Evolutionary conservation across 2,797 vertebrate species (phyloP), one percentile per base, ranked within the genome.

Genomic region (Antrozous pallidus): DNA sequence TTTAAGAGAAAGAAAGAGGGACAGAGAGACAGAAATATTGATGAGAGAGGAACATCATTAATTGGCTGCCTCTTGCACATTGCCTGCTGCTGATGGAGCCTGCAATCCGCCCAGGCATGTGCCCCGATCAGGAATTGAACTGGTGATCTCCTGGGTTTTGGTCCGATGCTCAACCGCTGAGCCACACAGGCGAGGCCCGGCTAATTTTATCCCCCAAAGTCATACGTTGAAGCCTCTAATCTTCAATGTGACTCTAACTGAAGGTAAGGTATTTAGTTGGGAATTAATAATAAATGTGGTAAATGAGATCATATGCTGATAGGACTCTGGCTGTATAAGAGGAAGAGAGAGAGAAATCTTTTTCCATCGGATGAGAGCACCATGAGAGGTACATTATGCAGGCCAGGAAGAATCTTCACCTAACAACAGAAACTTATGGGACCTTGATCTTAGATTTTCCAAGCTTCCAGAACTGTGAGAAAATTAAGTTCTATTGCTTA

Each of bases 201-300:
- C 51, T 63, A 83, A 78, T n/a, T 90, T 22, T 58, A 33, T 63
- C 7, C 7, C 42, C 40, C 20, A 69, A 56, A 69, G 70, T 81
- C 65, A 22, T 63, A 65, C 33, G 13, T 42, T 63, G 31, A 70
- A 91, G 26, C 24, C 51, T 65, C 26, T 81, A 84, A 83, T 11
- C 7, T 40, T 84, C 26, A 24, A 16, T 8, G 24, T 74, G 45
- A 75, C 45, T 82, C 0, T 71, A 56, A 28, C 69, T 93, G 51
- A 33, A 86, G 40, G 78, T 9, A 93, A 58, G 31, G 31, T 58
- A 79, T 79, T 79, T 63, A 86, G 12, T 47, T 88, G 18, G 13
- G 38, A 93, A 77, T 77, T 93, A 58, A 49, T 70, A 31, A 69
- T 75, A 65, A 80, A 73, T 65, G 51, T 81, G 91, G 93, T 74